Conservation (phyloP, 2,888 invertebrate species). For the Pyralis farinalis region DNA sequence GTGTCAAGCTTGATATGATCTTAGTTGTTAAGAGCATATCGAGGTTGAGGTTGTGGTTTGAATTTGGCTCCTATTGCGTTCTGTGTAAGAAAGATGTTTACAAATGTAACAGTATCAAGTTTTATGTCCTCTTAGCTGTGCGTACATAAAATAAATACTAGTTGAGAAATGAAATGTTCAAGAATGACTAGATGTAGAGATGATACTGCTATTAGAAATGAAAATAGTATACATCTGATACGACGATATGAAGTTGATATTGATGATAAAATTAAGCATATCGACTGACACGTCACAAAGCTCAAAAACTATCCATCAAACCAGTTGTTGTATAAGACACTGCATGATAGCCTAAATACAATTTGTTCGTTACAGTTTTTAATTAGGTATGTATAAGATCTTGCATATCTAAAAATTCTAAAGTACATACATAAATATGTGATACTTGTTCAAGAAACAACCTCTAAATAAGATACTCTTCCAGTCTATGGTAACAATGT, state of each 20-base stretch:
- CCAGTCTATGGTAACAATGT: conserved; percentile 59
- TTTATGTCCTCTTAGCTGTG: too few relatives aligned
- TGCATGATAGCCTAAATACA: background rate
- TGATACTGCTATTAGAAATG: background rate
- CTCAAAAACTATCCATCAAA: background rate
- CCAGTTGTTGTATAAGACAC: background rate
- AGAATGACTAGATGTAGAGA: background rate
- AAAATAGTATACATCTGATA: background rate
- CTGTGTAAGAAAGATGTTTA: too few relatives aligned
- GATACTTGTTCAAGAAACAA: background rate
- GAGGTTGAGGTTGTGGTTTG: too few relatives aligned
- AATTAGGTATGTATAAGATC: background rate
- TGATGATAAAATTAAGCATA: background rate
- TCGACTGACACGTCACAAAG: background rate
- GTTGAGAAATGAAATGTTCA: background rate
- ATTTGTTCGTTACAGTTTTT: background rate
- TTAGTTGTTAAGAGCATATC: too few relatives aligned
- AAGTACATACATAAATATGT: background rate
- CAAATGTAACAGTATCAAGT: too few relatives aligned
- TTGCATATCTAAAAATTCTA: background rate
- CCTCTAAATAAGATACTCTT: conserved; percentile 31
- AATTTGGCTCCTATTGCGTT: too few relatives aligned
- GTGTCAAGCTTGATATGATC: too few relatives aligned
- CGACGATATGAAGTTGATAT: background rate
- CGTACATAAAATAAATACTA: background rate